Evolutionary conservation across 2,113 vertebrate genomes (phyloP), one percentile per base, ranked within the genome.

Genomic region (Sterna hirundo): DNA sequence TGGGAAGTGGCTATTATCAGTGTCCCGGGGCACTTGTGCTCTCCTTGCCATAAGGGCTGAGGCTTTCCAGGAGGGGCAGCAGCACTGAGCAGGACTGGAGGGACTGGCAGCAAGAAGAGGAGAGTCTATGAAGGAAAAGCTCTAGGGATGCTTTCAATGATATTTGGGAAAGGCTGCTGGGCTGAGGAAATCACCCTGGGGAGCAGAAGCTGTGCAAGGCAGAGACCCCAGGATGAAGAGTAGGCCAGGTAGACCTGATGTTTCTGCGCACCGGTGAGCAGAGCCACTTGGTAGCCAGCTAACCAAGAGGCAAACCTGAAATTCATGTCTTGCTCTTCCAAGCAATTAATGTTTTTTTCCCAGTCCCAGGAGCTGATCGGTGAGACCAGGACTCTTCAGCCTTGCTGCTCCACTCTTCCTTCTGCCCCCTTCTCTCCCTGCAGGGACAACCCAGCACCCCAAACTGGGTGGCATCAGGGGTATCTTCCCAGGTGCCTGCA

Each of bases 11-110:
- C 32, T 14, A 2, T 42, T 91, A 13, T 75, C 25, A n/a, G 26
- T 49, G 46, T 46, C 13, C 47, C 0, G 0, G 15, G 34, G 30
- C 10, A 14, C 42, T 51, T 2, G 3, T 54, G 18, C 8, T 86
- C 15, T 16, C 29, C 34, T 91, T 84, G 20, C 44, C 7, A 18
- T 71, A 14, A 46, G 18, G 25, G 6, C 30, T 57, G 77, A 26
- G 58, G 47, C 38, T 78, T 85, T 85, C 32, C 2, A 1, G 75
- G 21, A n/a, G 15, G 5, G 7, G 5, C 11, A 5, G 12, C 72
- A 90, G 26, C 0, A 2, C 40, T 10, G 1, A 29, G 32, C 32
- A 69, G 52, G n/a, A 81, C 29, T 4, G 5, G 46, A 20, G 20
- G 22, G 22, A 32, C 57, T 49, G 16, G 7, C 44, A 80, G 36